Evolutionary conservation across 2,888 invertebrate species (phyloP).

Genomic region (Ophion ventricosus): DNA sequence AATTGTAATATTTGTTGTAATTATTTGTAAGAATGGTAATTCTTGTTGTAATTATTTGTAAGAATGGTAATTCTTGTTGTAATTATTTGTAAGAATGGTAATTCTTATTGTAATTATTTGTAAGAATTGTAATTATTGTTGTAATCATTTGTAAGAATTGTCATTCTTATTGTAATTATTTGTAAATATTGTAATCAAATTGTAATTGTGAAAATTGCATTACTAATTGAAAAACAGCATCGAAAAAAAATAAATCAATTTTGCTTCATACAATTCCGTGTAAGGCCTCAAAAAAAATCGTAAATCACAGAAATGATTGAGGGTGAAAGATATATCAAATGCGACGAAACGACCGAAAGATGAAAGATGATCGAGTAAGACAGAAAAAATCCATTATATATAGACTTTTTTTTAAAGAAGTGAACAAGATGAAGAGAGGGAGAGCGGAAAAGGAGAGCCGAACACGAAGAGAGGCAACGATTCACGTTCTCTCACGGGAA

Average conservation of each 20-base stretch:
- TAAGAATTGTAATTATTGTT: too few species aligned
- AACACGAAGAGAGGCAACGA: constrained; percentile 57
- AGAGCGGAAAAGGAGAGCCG: constrained; percentile 23
- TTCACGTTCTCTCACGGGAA: constrained; percentile 64
- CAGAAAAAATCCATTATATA: constrained; percentile 8
- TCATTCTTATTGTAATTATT: too few species aligned
- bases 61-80: too few species aligned
- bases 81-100: too few species aligned
- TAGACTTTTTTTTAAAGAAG: constrained; percentile 2
- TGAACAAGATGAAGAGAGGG: constrained; percentile 43
- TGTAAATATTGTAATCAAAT: too few species aligned
- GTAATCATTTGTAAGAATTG: too few species aligned
- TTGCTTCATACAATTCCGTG: background rate
- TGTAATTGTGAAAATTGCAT: too few species aligned
- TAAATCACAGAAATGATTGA: background rate
- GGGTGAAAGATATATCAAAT: constrained; percentile 1
- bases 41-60: too few species aligned
- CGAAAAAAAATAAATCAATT: background rate
- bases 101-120: too few species aligned
- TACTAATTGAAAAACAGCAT: too few species aligned
- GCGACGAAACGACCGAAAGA: background rate
- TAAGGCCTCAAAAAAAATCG: background rate
- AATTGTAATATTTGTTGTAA: too few species aligned
- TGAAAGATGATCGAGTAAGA: background rate
- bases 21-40: too few species aligned